phyloP scores from a whole-genome alignment of 2,888 invertebrate species.

The Dichetophora obliterata region DNA sequence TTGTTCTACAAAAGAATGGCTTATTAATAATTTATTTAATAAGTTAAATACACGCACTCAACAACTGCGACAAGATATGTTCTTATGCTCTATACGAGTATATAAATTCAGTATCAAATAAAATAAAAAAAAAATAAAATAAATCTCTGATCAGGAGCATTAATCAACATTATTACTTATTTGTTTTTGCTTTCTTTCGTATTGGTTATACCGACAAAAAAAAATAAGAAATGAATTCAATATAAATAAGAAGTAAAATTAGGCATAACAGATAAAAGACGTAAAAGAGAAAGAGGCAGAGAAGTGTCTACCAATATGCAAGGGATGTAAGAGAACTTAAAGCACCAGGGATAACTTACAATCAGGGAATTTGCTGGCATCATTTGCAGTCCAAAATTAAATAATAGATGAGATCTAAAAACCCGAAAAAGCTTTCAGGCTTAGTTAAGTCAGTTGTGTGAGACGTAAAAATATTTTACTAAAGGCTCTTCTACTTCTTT shows the following conservation, averaged over 20 bases:
- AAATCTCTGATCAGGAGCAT: background rate
- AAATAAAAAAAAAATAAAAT: background rate
- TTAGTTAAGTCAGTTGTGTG: background rate
- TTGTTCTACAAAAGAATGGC: background rate
- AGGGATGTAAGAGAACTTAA: no score
- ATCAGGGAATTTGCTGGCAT: no score
- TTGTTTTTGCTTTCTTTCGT: background rate
- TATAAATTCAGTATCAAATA: background rate
- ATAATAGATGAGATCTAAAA: conserved; percentile 7
- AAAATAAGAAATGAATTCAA: no score
- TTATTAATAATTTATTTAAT: conserved; percentile 24
- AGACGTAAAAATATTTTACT: no score
- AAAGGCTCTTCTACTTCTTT: no score
- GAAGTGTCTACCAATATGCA: no score
- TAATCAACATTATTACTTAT: no score
- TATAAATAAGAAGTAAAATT: no score
- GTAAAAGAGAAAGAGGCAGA: no score
- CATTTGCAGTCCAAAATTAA: background rate
- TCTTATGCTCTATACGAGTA: no score
- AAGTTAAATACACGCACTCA: background rate
- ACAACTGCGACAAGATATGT: background rate
- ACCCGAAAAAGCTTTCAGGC: background rate
- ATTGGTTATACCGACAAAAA: background rate
- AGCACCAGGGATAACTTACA: no score
- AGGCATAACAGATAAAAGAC: no score